Evolutionary conservation across 1,140 invertebrate species (phyloP).

Genomic region (Brachionus rubens): DNA sequence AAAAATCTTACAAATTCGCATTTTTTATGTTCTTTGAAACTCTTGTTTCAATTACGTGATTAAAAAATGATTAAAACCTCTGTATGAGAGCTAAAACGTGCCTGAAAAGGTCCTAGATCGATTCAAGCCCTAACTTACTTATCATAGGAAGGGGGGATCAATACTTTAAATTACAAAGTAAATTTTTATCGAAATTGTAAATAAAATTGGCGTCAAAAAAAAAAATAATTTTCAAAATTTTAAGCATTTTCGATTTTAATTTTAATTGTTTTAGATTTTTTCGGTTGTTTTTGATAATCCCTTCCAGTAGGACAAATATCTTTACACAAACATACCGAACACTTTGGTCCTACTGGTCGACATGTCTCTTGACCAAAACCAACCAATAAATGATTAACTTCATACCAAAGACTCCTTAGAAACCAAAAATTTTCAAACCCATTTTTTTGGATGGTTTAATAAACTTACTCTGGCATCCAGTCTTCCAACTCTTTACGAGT

Average conservation of each 20-base stretch:
- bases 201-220: no score
- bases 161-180: no score
- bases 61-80: no score
- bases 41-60: no score
- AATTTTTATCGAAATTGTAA: no score
- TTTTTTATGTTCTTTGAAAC: no score
- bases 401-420: conserved; percentile 73
- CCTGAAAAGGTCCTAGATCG: no score
- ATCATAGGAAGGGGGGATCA: no score
- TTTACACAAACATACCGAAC: conserved; percentile 66
- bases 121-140: no score
- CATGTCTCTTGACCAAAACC: conserved; percentile 94
- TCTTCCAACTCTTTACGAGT: conserved; percentile 77
- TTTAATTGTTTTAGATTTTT: conserved; percentile 18
- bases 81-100: no score
- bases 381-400: conserved; percentile 86
- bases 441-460: conserved; percentile 13
- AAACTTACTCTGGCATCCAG: conserved; percentile 73
- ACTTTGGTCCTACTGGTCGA: conserved; percentile 74
- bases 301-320: conserved; percentile 30
- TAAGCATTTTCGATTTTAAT: conserved; percentile 31
- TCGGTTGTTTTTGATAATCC: neutral
- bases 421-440: conserved; percentile 29
- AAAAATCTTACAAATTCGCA: no score
- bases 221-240: no score